Evolutionary conservation across 1,140 invertebrate species (phyloP).

Genomic region (Cydia pomonella): DNA sequence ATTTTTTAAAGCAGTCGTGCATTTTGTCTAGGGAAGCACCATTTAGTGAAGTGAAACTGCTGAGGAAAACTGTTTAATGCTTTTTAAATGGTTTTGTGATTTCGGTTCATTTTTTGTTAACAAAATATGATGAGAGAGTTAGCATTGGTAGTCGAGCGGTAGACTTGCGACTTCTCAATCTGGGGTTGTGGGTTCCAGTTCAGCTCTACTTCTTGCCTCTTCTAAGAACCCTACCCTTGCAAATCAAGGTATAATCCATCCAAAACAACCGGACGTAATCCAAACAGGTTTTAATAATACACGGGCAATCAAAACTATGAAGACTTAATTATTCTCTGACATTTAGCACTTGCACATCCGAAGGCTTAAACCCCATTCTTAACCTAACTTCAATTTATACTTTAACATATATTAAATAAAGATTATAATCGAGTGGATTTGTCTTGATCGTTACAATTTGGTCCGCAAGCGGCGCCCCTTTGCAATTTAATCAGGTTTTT

Average conservation of each 20-base stretch:
- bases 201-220: not conserved
- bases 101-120: too few species aligned
- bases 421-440: not conserved
- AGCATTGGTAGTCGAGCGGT: too few species aligned
- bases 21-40: too few species aligned
- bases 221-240: too few species aligned
- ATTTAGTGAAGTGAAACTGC: too few species aligned
- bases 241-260: too few species aligned
- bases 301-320: slow-evolving; percentile 19
- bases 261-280: not conserved
- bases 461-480: not conserved
- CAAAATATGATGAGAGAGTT: too few species aligned
- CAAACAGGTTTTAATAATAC: slow-evolving; percentile 34
- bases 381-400: not conserved
- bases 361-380: too few species aligned
- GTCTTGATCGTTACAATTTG: not conserved
- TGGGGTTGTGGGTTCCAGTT: not conserved
- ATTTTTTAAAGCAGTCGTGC: too few species aligned
- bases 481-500: slow-evolving; percentile 34
- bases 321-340: slow-evolving; percentile 36
- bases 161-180: too few species aligned
- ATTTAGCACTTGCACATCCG: slow-evolving; percentile 10
- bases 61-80: too few species aligned
- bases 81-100: too few species aligned
- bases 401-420: not conserved